Percentiles rank a stretch among this genome's conserved stretches.
phyloP scores from a whole-genome alignment of 2,797 vertebrate genomes.

The Xerus rutilus region DNA sequence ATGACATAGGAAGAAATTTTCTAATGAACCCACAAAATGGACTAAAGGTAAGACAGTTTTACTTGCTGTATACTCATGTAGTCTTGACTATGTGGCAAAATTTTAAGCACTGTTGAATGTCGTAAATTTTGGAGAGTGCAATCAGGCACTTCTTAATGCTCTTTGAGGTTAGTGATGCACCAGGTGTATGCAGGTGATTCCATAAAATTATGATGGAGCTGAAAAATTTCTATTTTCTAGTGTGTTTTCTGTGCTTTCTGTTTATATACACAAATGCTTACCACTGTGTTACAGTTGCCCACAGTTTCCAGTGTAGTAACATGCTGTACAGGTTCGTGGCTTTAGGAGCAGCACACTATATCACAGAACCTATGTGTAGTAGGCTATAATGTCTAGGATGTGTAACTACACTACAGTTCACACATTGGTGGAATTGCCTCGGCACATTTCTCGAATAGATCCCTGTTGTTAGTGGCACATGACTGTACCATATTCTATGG shows the following conservation, averaged over 20 bases:
- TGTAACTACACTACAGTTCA: not conserved
- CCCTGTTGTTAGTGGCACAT: not conserved
- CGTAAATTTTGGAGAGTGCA: not conserved
- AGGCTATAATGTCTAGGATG: too few relatives aligned
- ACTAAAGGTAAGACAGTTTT: slow-evolving; percentile 92
- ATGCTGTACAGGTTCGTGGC: not conserved
- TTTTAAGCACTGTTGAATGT: not conserved
- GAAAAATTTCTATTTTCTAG: not conserved
- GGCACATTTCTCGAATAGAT: not conserved
- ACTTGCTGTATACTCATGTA: not conserved
- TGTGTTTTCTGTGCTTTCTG: not conserved
- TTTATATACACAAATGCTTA: not conserved
- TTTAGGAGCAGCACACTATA: not conserved
- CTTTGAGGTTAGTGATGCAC: not conserved
- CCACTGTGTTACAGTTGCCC: not conserved
- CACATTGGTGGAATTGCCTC: not conserved
- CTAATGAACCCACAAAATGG: slow-evolving; percentile 99
- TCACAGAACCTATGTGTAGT: not conserved
- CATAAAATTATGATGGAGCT: not conserved
- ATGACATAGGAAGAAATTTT: slow-evolving; percentile 99
- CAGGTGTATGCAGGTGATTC: not conserved
- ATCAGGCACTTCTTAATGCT: not conserved
- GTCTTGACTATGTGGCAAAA: slow-evolving; percentile 27
- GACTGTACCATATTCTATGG: not conserved
- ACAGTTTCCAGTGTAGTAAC: not conserved